Base-by-base conservation (phyloP, 2,888 invertebrate genomes). In the Tetheella fluctuosa region DNA sequence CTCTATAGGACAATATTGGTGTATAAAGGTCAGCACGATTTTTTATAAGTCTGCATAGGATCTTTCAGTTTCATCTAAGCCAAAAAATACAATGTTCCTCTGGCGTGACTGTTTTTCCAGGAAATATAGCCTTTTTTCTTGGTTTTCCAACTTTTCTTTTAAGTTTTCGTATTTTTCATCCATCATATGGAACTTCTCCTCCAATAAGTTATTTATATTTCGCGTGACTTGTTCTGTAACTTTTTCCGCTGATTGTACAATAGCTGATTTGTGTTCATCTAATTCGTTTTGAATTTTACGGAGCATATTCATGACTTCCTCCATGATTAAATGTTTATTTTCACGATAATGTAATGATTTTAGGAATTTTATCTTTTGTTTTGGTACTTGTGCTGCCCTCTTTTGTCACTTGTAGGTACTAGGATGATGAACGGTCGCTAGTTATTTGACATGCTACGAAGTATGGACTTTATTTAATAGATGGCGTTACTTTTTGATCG, bases 101-200 rank as follows among this genome's bases (percentile, higher is more conserved):
- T 67, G 15, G 53, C 67, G 64, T 60, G 59, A 58, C 53, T 65
- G 62, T 62, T 64, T 67, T 62, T 68, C 64, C 53, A 65, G 15
- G 48, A 61, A 59, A 42, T 64, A 54, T 25, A 67, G 54, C 58
- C 63, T 60, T 64, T 64, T 64, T 52, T 68, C 65, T 59, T 68
- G 67, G n/a, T 68, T 55, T 64, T 70, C 63, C 10, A 65, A 23
- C 34, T 34, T 66, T 62, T 64, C 58, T 23, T 66, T 66, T 8
- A 66, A 37, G 5, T 58, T 60, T 39, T 65, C 52, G 23, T 64
- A 55, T 30, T 66, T 61, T 55, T 52, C 60, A 30, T 68, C 65
- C 57, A 30, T 58, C 53, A 53, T 30, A 15, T 20, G 30, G 25
- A 65, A 64, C 39, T 65, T 68, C 57, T 67, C 68, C 34, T 68